Evolutionary conservation across 2,797 vertebrate species (phyloP).

Genomic region (Trichosurus vulpecula): DNA sequence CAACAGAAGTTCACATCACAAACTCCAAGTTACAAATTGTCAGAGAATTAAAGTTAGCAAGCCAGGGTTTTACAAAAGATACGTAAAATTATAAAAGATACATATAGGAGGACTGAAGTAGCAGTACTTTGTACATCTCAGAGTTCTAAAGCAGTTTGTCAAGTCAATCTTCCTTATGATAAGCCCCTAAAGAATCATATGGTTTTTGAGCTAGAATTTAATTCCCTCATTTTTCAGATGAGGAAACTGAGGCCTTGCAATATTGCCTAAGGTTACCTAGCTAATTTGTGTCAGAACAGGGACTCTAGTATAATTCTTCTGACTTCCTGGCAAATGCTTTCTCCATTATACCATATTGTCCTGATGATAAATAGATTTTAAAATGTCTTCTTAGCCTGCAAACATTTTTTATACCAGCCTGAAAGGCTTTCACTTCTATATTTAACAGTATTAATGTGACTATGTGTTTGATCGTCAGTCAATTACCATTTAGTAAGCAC

Average conservation of each 20-base stretch:
- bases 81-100: not conserved
- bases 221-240: not conserved
- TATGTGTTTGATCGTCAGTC: not conserved
- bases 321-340: not conserved
- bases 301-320: not conserved
- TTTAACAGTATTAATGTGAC: not conserved
- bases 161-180: not conserved
- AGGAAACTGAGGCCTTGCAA: not conserved
- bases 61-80: not conserved
- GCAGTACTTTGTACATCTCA: not conserved
- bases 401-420: not conserved
- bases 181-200: not conserved
- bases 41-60: not conserved
- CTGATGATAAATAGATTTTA: not conserved
- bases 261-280: not conserved
- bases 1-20: constrained; percentile 24
- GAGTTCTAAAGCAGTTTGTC: not conserved
- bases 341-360: not conserved
- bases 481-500: not conserved
- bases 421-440: not conserved
- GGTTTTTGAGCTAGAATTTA: not conserved
- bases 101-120: not conserved
- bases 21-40: constrained; percentile 22
- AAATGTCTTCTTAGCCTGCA: not conserved
- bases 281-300: not conserved